Percentiles rank a stretch among this genome's conserved stretches.
Conservation (phyloP, 2,888 invertebrate species). For the Drosophila kokeensis region DNA sequence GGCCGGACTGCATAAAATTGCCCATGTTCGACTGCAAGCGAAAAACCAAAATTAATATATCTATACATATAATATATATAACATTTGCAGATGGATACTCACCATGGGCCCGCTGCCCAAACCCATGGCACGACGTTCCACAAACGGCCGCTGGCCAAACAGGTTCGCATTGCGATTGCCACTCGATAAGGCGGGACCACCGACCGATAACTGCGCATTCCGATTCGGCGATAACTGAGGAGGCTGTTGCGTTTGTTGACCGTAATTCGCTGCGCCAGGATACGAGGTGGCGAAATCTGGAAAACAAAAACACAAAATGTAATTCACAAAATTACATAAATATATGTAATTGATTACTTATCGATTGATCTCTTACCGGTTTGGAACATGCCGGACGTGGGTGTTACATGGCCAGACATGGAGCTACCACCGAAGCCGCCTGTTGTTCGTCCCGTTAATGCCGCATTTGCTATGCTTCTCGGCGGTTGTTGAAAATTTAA, state of each 20-base stretch:
- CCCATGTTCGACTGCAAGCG: conserved; percentile 87
- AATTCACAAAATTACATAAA: background rate
- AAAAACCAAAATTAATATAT: background rate
- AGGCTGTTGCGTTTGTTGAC: conserved; percentile 85
- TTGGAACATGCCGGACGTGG: conserved; percentile 89
- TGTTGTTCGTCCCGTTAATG: conserved; percentile 88
- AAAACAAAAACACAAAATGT: background rate
- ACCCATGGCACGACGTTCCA: conserved; percentile 89
- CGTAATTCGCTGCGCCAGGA: conserved; percentile 85
- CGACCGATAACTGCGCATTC: conserved; percentile 86
- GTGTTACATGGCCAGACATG: conserved; percentile 91
- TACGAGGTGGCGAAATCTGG: conserved; percentile 66
- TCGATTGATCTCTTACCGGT: conserved; percentile 74
- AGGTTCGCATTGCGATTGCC: conserved; percentile 87
- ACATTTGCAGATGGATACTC: conserved; percentile 34
- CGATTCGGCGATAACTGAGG: conserved; percentile 87
- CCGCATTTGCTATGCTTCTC: conserved; percentile 93
- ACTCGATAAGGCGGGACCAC: conserved; percentile 87
- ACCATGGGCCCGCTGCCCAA: conserved; percentile 85
- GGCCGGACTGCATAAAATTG: conserved; percentile 87
- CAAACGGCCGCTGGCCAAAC: conserved; percentile 92
- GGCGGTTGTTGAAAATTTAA: conserved; percentile 95
- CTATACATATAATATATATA: conserved; percentile 5
- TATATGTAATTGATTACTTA: background rate
- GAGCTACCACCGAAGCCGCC: conserved; percentile 89